Conservation (phyloP, 37 sponge, comb jelly and placozoan species). For the Halisarca cf. caerulea region DNA sequence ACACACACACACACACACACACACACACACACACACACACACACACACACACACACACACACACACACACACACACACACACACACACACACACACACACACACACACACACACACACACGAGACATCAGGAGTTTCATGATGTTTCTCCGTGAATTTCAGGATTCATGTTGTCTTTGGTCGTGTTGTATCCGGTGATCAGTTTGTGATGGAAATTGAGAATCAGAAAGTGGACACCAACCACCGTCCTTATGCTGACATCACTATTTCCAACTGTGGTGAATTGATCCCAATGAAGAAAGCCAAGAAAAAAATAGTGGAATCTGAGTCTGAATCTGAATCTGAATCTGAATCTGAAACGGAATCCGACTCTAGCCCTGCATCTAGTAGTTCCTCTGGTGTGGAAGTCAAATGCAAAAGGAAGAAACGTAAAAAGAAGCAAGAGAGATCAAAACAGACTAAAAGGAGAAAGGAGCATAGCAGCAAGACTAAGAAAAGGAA, state of each 20-base stretch:
- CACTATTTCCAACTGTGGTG: slow-evolving; percentile 81
- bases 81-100: too few relatives aligned
- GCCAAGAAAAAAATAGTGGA: slow-evolving; percentile 25
- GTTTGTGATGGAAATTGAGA: slow-evolving; percentile 84
- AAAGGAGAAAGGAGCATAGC: slow-evolving; percentile 30
- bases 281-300: slow-evolving; percentile 67
- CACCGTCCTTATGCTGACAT: slow-evolving; percentile 89
- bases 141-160: slow-evolving; percentile 20
- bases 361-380: slow-evolving; percentile 20
- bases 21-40: too few relatives aligned
- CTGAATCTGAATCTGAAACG: not conserved
- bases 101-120: too few relatives aligned
- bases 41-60: too few relatives aligned
- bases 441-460: slow-evolving; percentile 28
- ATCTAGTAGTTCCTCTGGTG: not conserved
- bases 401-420: slow-evolving; percentile 29
- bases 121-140: too few relatives aligned
- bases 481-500: slow-evolving; percentile 21
- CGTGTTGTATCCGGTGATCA: slow-evolving; percentile 79
- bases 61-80: too few relatives aligned
- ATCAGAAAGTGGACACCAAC: slow-evolving; percentile 79
- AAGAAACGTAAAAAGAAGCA: slow-evolving; percentile 27
- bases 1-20: too few relatives aligned
- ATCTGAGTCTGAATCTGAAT: slow-evolving; percentile 38
- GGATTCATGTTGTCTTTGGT: slow-evolving; percentile 96